phyloP scores from a whole-genome alignment of 2,797 vertebrate genomes.

The Oreochromis grahami region DNA sequence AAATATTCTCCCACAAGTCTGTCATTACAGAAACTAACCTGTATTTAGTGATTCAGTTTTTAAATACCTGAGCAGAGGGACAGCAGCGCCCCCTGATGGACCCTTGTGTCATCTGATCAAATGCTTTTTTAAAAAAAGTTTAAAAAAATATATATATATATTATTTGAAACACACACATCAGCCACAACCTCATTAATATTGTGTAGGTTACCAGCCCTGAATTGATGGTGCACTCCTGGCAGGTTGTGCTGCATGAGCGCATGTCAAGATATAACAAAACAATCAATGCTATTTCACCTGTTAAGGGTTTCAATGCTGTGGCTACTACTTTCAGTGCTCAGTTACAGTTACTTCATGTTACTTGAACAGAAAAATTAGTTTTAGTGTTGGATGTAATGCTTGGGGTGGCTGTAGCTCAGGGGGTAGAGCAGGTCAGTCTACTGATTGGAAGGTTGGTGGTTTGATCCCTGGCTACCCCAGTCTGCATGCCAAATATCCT shows the following conservation, averaged over 20 bases:
- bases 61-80: conserved; percentile 16
- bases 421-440: not conserved
- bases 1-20: not conserved
- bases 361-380: not conserved
- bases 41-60: not conserved
- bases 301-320: not conserved
- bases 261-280: too few relatives aligned
- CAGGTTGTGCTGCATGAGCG: too few relatives aligned
- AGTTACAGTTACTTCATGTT: not conserved
- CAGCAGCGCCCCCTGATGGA: conserved; percentile 33
- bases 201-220: not conserved
- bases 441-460: not conserved
- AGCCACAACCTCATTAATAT: not conserved
- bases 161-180: not conserved
- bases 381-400: not conserved
- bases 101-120: not conserved
- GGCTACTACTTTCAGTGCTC: not conserved
- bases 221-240: too few relatives aligned
- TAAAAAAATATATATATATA: too few relatives aligned
- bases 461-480: not conserved
- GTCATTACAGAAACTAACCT: not conserved
- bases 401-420: not conserved
- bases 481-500: not conserved
- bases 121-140: not conserved
- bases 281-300: too few relatives aligned